Percentiles rank a stretch among this genome's conserved stretches.
phyloP scores from a whole-genome alignment of 2,113 vertebrate genomes.

The Megalops atlanticus region DNA sequence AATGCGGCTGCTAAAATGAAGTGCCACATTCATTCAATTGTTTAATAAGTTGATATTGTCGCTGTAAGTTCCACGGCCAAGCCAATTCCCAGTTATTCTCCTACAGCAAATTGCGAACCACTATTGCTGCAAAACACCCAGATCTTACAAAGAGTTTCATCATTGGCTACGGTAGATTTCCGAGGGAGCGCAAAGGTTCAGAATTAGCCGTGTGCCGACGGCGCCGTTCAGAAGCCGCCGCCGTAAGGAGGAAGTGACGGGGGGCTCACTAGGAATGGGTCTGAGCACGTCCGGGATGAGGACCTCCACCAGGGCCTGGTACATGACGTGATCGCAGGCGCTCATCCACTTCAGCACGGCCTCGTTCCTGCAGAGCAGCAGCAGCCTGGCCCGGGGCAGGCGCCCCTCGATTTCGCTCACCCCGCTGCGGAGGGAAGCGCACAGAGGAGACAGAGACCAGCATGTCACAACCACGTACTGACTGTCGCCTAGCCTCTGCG shows the following conservation, averaged over 20 bases:
- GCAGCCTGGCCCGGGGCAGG: conserved; percentile 81
- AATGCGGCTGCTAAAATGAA: neutral
- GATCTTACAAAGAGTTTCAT: neutral
- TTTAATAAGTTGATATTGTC: neutral
- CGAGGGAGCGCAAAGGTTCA: neutral
- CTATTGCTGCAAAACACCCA: neutral
- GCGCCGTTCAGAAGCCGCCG: neutral
- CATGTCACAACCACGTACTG: neutral
- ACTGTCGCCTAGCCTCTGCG: neutral
- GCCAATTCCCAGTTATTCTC: neutral
- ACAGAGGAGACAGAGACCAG: neutral
- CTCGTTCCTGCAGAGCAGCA: conserved; percentile 84
- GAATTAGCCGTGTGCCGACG: neutral
- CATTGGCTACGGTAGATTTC: neutral
- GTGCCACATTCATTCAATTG: neutral
- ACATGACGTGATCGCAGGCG: conserved; percentile 92
- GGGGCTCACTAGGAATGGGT: conserved; percentile 90
- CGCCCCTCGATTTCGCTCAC: conserved; percentile 78
- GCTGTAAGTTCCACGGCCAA: neutral
- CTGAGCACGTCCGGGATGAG: conserved; percentile 97
- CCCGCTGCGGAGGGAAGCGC: conserved; percentile 54
- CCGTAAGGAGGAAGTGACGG: neutral
- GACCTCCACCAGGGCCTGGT: conserved; percentile 96
- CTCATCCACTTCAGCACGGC: conserved; percentile 93
- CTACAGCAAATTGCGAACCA: neutral